A percentile compares a stretch with the other conserved stretches of the same genome.
phyloP scores from a whole-genome alignment of 2,888 invertebrate genomes.

The Graphium colonna region DNA sequence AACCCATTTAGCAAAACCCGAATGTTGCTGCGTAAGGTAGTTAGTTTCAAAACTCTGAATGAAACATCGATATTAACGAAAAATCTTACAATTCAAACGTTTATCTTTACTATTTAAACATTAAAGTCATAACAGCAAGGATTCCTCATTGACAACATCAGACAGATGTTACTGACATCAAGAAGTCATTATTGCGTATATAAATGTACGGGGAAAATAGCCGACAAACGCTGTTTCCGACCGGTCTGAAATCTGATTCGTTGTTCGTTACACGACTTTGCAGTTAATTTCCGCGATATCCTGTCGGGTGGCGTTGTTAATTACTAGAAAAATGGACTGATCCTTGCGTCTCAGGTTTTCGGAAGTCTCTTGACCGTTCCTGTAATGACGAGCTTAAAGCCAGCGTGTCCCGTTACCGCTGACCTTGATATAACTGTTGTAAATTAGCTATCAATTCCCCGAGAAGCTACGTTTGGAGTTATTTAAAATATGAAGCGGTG shows the following conservation, averaged over 20 bases:
- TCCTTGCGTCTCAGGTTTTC: conserved; percentile 32
- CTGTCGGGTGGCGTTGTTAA: conserved; percentile 23
- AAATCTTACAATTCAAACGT: too few species aligned
- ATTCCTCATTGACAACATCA: not conserved
- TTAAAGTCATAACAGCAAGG: not conserved
- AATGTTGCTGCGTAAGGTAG: too few species aligned
- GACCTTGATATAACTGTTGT: too few species aligned
- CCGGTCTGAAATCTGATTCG: not conserved
- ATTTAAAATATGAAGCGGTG: too few species aligned
- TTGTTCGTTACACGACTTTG: conserved; percentile 1
- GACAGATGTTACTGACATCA: not conserved
- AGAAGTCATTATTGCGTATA: too few species aligned
- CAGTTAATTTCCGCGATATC: conserved; percentile 24
- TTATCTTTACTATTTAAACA: not conserved
- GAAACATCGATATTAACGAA: too few species aligned
- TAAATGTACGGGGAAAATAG: too few species aligned
- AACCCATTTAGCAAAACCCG: too few species aligned
- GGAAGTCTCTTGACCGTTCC: conserved; percentile 33
- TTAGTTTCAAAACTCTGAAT: too few species aligned
- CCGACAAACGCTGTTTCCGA: not conserved
- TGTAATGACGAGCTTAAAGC: conserved; percentile 17
- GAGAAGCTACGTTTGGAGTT: too few species aligned
- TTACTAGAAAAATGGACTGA: conserved; percentile 36
- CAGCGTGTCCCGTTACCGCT: conserved; percentile 29
- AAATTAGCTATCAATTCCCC: too few species aligned